These are phyloP conservation scores for Leptinotarsa undecemlineata DNA, from an alignment of 1,140 invertebrate genomes.

Conservation along the genomic window DNA sequence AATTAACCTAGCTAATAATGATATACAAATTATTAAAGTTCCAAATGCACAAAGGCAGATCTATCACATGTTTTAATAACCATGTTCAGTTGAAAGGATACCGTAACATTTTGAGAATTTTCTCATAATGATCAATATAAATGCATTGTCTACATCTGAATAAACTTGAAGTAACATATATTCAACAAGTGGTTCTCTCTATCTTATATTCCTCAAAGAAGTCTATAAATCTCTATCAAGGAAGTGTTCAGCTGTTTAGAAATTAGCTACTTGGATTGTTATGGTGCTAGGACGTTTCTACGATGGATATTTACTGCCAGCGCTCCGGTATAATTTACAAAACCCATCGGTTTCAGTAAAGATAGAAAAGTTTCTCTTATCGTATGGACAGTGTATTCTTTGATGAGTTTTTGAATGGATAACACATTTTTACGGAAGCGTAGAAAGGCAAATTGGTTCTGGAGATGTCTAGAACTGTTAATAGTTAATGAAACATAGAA, in stretches of 20 bases:
- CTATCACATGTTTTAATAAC: too few relatives aligned
- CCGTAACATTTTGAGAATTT: too few relatives aligned
- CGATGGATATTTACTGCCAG: background rate
- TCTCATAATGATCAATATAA: too few relatives aligned
- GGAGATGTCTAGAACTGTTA: too few relatives aligned
- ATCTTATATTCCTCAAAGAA: background rate
- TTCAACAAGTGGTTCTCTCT: background rate
- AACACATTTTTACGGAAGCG: too few relatives aligned
- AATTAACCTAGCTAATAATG: too few relatives aligned
- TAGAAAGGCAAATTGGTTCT: too few relatives aligned
- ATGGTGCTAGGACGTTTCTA: background rate
- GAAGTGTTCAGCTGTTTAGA: constrained; percentile 7
- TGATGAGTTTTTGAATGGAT: too few relatives aligned
- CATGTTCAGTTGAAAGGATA: too few relatives aligned
- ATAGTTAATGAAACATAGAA: too few relatives aligned
- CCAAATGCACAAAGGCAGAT: too few relatives aligned
- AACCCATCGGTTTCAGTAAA: background rate
- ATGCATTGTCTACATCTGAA: background rate
- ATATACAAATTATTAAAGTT: too few relatives aligned
- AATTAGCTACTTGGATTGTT: constrained; percentile 6
- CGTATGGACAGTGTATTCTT: background rate
- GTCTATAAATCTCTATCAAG: constrained; percentile 1
- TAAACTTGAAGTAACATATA: background rate
- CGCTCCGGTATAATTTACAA: background rate
- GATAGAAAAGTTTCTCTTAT: background rate